Percentiles rank a stretch among this genome's conserved stretches.
Conservation (phyloP, 2,113 vertebrate species). For the Pycnonotus jocosus region DNA sequence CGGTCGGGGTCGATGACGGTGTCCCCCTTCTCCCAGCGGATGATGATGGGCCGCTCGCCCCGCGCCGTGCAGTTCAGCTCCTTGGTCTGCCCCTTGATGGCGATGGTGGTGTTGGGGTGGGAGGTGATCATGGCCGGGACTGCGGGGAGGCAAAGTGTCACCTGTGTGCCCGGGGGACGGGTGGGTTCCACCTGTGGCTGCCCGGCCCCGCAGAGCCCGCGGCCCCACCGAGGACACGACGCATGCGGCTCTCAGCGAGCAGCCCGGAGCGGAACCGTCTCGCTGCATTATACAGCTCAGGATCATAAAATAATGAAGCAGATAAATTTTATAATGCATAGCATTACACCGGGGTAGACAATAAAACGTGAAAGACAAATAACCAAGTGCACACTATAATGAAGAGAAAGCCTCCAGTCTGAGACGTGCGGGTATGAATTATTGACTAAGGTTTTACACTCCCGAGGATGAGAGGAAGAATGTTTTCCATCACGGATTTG, state of each 20-base stretch:
- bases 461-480: slow-evolving; percentile 77
- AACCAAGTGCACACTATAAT: slow-evolving; percentile 73
- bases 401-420: slow-evolving; percentile 77
- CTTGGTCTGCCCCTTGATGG: slow-evolving; percentile 95
- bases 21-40: slow-evolving; percentile 98
- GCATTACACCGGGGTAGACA: slow-evolving; percentile 72
- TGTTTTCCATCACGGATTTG: slow-evolving; percentile 80
- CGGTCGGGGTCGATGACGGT: slow-evolving; percentile 95
- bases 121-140: slow-evolving; percentile 98
- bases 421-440: slow-evolving; percentile 76
- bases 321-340: slow-evolving; percentile 77
- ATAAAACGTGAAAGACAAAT: slow-evolving; percentile 77
- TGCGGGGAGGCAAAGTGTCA: slow-evolving; percentile 3
- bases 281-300: slow-evolving; percentile 11
- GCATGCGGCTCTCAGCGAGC: neutral
- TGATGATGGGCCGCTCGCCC: slow-evolving; percentile 96
- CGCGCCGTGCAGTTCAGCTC: slow-evolving; percentile 96
- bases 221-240: fast-evolving
- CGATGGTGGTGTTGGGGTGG: slow-evolving; percentile 97
- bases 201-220: fast-evolving
- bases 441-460: slow-evolving; percentile 82
- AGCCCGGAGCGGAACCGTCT: neutral
- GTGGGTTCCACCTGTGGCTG: neutral
- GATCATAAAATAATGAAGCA: slow-evolving; percentile 75
- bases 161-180: fast-evolving